phyloP scores from a whole-genome alignment of 2,797 vertebrate species.

The Onychomys arenicola region DNA sequence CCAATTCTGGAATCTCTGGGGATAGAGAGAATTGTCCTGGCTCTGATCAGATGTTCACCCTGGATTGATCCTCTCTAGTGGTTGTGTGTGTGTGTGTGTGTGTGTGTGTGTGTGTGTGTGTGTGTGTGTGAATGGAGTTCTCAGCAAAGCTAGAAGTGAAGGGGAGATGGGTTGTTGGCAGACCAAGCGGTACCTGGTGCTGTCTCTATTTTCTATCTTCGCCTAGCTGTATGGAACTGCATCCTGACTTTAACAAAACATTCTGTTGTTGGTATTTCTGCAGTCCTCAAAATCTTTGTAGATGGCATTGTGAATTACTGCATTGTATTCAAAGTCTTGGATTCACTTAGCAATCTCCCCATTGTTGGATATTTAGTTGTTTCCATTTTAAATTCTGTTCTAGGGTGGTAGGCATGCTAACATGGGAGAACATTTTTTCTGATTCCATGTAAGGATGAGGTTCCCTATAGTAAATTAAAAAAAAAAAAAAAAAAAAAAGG shows the following conservation, averaged over 20 bases:
- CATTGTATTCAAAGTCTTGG: slow-evolving; percentile 1
- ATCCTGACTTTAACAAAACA: neutral
- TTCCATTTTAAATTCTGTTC: neutral
- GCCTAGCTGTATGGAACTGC: slow-evolving; percentile 9
- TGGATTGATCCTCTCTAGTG: slow-evolving; percentile 1
- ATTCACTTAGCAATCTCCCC: slow-evolving; percentile 49
- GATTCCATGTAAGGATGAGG: neutral
- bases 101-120: neutral
- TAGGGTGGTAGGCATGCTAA: neutral
- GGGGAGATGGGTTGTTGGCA: neutral
- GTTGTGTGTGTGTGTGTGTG: neutral
- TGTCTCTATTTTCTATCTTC: slow-evolving; percentile 21
- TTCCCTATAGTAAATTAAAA: neutral
- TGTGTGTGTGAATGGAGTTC: neutral
- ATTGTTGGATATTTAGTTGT: slow-evolving; percentile 26
- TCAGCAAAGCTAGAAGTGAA: slow-evolving; percentile 25
- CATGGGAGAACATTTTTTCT: neutral
- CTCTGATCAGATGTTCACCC: slow-evolving; percentile 32
- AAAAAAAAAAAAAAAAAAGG: neutral
- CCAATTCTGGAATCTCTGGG: slow-evolving; percentile 10
- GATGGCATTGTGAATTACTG: slow-evolving; percentile 27
- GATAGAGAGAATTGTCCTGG: slow-evolving; percentile 30
- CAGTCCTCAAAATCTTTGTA: neutral
- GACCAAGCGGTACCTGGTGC: slow-evolving; percentile 1
- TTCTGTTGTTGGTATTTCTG: neutral